Evolutionary conservation across 2,113 vertebrate genomes (phyloP).

Genomic region (Neolamprologus brichardi): DNA sequence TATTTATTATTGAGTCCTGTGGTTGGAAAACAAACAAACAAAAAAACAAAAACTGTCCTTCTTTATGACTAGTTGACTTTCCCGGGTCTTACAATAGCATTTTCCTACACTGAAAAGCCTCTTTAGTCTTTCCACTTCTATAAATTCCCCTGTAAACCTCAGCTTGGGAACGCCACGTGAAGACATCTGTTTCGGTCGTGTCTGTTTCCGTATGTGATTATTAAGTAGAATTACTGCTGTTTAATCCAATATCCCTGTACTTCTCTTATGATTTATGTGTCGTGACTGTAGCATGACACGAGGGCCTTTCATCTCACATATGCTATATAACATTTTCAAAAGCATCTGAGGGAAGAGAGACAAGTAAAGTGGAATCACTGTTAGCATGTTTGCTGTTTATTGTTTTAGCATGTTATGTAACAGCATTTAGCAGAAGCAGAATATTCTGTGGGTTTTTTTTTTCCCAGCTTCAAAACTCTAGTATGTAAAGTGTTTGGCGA

Average conservation of each 20-base stretch:
- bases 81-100: neutral
- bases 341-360: neutral
- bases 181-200: neutral
- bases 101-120: neutral
- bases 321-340: neutral
- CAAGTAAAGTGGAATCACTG: neutral
- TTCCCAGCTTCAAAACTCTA: neutral
- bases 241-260: neutral
- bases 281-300: neutral
- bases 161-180: neutral
- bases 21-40: neutral
- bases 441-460: fast-evolving
- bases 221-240: neutral
- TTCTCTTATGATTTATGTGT: neutral
- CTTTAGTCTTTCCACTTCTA: neutral
- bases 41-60: neutral
- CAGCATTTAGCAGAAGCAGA: neutral
- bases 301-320: neutral
- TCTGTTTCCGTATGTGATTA: neutral
- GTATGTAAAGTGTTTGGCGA: neutral
- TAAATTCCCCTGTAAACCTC: neutral
- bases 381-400: neutral
- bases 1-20: neutral
- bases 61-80: neutral
- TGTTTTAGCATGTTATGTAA: neutral